A percentile compares a stretch with the other conserved stretches of the same genome.
phyloP scores from a whole-genome alignment of 2,113 vertebrate genomes.

The Triplophysa siluroides region DNA sequence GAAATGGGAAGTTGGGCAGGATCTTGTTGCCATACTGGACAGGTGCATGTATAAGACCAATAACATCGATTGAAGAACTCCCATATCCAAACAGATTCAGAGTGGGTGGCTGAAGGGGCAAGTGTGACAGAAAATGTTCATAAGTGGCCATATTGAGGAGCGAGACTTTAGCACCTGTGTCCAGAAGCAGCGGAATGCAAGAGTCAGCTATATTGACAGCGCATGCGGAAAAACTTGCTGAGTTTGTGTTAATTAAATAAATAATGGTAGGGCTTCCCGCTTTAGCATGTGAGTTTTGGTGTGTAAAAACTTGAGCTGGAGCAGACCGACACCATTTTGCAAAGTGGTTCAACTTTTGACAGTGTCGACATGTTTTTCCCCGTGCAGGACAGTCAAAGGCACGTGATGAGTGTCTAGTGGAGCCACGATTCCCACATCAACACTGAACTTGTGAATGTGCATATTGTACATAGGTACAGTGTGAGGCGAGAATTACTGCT shows the following conservation, averaged over 20 bases:
- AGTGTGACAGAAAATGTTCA: background rate
- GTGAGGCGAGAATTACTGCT: too few relatives aligned
- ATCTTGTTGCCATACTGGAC: too few relatives aligned
- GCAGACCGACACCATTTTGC: background rate
- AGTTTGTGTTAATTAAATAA: background rate
- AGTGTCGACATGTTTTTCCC: background rate
- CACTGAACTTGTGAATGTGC: too few relatives aligned
- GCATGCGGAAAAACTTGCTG: background rate
- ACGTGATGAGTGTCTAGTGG: background rate
- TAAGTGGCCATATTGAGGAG: conserved; percentile 29
- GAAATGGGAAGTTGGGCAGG: too few relatives aligned
- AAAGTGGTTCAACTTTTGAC: background rate
- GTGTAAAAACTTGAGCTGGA: background rate
- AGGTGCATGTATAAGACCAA: too few relatives aligned
- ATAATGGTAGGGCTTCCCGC: too few relatives aligned
- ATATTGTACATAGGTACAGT: too few relatives aligned
- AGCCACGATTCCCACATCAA: conserved; percentile 1
- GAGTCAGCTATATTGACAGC: conserved; percentile 8
- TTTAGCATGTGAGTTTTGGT: too few relatives aligned
- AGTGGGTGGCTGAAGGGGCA: background rate
- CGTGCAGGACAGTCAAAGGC: background rate
- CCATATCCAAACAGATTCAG: background rate
- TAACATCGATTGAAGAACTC: too few relatives aligned
- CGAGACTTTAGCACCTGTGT: conserved; percentile 22
- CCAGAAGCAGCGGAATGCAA: conserved; percentile 35